Conservation (phyloP, 2,888 invertebrate genomes). For the Nudaria mundana region DNA sequence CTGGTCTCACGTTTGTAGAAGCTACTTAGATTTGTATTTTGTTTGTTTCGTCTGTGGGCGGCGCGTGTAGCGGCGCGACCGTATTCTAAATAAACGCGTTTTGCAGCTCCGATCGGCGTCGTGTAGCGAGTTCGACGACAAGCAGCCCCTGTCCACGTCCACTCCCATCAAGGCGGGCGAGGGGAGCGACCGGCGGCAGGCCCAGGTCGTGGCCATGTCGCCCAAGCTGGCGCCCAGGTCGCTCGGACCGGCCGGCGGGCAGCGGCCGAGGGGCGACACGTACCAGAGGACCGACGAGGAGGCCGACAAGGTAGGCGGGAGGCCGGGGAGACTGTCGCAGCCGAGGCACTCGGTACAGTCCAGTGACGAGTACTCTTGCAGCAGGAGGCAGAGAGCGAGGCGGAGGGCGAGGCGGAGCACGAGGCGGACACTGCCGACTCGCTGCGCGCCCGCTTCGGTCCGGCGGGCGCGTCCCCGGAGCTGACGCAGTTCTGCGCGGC, state of each 20-base stretch:
- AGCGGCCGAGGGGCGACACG: constrained; percentile 38
- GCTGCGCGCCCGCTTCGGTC: constrained; percentile 30
- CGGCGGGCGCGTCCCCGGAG: constrained; percentile 33
- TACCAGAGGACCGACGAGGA: constrained; percentile 50
- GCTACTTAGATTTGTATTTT: too few species aligned
- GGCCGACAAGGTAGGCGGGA: constrained; percentile 18
- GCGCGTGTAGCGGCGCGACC: too few species aligned
- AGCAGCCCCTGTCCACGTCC: constrained; percentile 58
- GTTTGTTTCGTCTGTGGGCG: too few species aligned
- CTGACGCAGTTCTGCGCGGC: constrained; percentile 38
- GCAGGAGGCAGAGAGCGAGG: neutral
- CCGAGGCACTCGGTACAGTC: too few species aligned
- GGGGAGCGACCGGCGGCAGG: constrained; percentile 38
- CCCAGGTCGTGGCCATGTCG: constrained; percentile 67
- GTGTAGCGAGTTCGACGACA: constrained; percentile 40
- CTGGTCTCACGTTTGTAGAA: too few species aligned
- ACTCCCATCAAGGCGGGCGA: constrained; percentile 58
- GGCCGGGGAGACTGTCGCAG: too few species aligned
- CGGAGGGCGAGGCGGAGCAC: constrained; percentile 1
- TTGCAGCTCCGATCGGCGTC: constrained; percentile 39
- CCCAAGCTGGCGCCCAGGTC: constrained; percentile 45
- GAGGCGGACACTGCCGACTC: neutral
- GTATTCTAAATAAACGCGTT: too few species aligned
- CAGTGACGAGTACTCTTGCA: neutral
- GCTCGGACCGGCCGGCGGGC: constrained; percentile 39